phyloP scores from a whole-genome alignment of 2,113 vertebrate genomes.

The Aptenodytes patagonicus region DNA sequence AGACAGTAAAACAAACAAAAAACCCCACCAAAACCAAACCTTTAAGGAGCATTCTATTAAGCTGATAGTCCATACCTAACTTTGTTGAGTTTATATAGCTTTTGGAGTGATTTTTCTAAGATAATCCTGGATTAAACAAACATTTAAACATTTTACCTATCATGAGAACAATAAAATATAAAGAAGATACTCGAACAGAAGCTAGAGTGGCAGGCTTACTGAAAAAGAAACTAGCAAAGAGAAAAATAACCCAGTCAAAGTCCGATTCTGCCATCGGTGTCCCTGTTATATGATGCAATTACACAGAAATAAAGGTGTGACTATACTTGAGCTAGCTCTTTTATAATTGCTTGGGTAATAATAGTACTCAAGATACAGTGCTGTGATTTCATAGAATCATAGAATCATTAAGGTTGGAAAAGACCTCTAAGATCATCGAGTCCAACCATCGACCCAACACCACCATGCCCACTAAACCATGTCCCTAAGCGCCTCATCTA shows the following conservation, averaged over 20 bases:
- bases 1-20: not conserved
- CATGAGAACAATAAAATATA: not conserved
- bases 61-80: not conserved
- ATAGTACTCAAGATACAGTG: not conserved
- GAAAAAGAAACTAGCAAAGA: not conserved
- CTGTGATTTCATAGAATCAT: not conserved
- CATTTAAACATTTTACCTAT: not conserved
- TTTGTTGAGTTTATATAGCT: not conserved
- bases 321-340: not conserved
- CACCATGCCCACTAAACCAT: too few relatives aligned
- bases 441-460: too few relatives aligned
- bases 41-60: not conserved
- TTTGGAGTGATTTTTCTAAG: not conserved
- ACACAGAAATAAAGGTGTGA: not conserved
- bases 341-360: not conserved
- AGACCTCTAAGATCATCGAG: too few relatives aligned
- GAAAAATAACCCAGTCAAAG: not conserved
- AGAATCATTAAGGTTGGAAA: too few relatives aligned
- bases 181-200: not conserved
- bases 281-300: not conserved
- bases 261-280: not conserved
- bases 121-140: not conserved
- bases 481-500: too few relatives aligned
- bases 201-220: not conserved
- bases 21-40: not conserved